phyloP scores from a whole-genome alignment of 2,888 invertebrate species.

The Magallana nippona region DNA sequence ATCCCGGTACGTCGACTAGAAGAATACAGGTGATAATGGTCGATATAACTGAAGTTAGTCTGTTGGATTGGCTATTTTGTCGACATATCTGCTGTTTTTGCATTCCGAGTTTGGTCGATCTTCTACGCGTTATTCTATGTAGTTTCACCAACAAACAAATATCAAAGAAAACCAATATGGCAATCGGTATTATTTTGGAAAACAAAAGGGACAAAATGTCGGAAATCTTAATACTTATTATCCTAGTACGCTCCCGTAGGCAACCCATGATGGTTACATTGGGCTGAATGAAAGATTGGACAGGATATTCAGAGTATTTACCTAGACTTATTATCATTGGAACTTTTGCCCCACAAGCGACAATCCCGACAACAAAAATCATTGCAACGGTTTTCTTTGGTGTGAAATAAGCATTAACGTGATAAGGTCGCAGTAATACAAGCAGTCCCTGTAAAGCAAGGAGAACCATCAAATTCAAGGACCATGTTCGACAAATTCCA shows the following conservation, averaged over 20 bases:
- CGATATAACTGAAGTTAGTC: neutral
- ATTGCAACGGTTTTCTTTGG: neutral
- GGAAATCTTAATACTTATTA: neutral
- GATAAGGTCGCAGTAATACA: neutral
- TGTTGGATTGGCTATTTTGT: neutral
- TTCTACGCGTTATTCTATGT: neutral
- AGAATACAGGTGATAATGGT: neutral
- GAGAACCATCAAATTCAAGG: neutral
- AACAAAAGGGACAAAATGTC: neutral
- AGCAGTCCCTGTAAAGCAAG: neutral
- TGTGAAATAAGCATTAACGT: neutral
- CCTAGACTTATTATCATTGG: neutral
- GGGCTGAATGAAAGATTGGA: neutral
- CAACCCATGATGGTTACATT: neutral
- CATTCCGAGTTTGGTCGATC: neutral
- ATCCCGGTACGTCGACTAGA: neutral
- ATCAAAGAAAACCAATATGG: neutral
- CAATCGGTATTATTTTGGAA: neutral
- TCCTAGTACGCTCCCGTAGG: neutral
- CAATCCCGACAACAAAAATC: neutral
- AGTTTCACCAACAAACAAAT: neutral
- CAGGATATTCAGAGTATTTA: neutral
- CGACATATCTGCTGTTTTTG: neutral
- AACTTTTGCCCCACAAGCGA: neutral
- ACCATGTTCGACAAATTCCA: neutral